These are phyloP conservation scores for Sphenopsis melanotis DNA, from an alignment of 2,797 vertebrate species.

Conservation along the genomic window DNA sequence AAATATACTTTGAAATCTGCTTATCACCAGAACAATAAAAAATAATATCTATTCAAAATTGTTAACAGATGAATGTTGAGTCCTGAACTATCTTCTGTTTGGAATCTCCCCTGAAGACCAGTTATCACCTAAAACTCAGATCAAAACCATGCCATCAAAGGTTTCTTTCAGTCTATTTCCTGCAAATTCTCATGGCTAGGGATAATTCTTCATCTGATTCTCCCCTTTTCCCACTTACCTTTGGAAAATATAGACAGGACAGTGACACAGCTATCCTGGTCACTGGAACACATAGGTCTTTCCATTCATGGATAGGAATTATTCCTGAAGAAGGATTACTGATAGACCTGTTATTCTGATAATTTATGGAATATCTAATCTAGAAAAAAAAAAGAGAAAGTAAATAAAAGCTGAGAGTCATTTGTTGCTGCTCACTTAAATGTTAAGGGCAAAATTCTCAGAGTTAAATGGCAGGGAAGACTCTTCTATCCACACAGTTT, in stretches of 20 bases:
- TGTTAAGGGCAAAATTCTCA: not conserved
- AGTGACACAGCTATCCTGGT: not conserved
- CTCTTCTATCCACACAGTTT: not conserved
- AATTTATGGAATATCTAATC: not conserved
- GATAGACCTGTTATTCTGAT: not conserved
- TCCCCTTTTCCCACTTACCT: not conserved
- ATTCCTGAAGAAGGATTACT: not conserved
- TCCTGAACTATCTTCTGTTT: not conserved
- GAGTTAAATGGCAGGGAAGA: not conserved
- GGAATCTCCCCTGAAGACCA: not conserved
- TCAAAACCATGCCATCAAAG: not conserved
- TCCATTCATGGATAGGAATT: not conserved
- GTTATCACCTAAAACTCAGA: not conserved
- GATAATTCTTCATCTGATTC: not conserved
- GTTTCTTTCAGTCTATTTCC: not conserved
- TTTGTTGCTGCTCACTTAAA: not conserved
- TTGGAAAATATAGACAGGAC: not conserved
- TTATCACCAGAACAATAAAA: not conserved
- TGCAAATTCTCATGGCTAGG: not conserved
- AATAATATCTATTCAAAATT: not conserved
- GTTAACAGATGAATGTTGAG: not conserved
- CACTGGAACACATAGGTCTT: not conserved
- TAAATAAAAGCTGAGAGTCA: not conserved
- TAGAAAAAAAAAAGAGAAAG: not conserved
- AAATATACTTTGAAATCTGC: not conserved